A percentile compares a stretch with the other conserved stretches of the same genome.
phyloP scores from a whole-genome alignment of 2,113 vertebrate species.

The Hassar affinis region DNA sequence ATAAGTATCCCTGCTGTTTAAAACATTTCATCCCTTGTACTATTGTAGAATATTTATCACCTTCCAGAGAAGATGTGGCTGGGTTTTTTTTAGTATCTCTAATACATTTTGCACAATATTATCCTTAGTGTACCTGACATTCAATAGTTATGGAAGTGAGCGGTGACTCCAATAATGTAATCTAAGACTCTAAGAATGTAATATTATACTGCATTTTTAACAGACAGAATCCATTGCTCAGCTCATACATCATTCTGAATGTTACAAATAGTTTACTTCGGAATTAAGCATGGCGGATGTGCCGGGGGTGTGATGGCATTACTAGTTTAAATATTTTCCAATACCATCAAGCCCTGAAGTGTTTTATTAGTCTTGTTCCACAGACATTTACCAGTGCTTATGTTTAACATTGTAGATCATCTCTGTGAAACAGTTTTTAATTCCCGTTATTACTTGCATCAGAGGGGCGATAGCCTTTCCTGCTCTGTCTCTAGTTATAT shows the following conservation, averaged over 20 bases:
- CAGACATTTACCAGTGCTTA: neutral
- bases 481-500: neutral
- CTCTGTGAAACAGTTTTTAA: neutral
- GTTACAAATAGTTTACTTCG: neutral
- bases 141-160: neutral
- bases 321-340: neutral
- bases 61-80: neutral
- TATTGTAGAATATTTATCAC: slow-evolving; percentile 7
- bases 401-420: neutral
- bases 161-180: neutral
- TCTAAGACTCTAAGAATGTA: neutral
- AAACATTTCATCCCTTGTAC: neutral
- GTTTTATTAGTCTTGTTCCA: neutral
- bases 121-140: neutral
- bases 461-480: neutral
- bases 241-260: neutral
- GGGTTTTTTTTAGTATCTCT: neutral
- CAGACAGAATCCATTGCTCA: neutral
- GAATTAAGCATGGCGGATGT: neutral
- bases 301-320: neutral
- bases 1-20: slow-evolving; percentile 7
- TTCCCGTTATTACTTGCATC: neutral
- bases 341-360: neutral
- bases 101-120: neutral
- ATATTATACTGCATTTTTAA: neutral